These are phyloP conservation scores for Fistularia tabacaria DNA, from an alignment of 2,797 vertebrate species.

Conservation along the genomic window DNA sequence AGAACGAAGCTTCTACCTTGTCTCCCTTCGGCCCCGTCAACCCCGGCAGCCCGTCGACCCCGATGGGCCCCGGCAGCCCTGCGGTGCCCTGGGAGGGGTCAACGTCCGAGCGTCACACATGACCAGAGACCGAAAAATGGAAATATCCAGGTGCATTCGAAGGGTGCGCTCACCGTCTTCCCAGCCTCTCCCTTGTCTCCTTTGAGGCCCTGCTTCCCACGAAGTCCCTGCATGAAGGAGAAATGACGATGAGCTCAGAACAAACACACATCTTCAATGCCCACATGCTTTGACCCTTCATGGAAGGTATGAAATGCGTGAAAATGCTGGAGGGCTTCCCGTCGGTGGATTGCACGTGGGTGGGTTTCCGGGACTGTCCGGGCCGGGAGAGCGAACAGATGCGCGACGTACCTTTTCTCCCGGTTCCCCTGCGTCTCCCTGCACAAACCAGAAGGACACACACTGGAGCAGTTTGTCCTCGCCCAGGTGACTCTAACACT, in stretches of 20 bases:
- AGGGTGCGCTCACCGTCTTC: slow-evolving; percentile 72
- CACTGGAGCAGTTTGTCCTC: no score
- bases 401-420: slow-evolving; percentile 76
- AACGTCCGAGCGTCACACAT: no score
- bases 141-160: neutral
- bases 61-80: slow-evolving; percentile 83
- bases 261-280: no score
- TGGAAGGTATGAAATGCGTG: slow-evolving; percentile 20
- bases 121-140: neutral
- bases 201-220: slow-evolving; percentile 80
- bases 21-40: slow-evolving; percentile 77
- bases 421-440: slow-evolving; percentile 81
- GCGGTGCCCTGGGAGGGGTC: slow-evolving; percentile 73
- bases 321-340: no score
- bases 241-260: neutral
- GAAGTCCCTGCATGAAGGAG: slow-evolving; percentile 73
- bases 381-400: no score
- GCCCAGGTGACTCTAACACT: no score
- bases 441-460: neutral
- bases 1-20: slow-evolving; percentile 67
- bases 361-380: no score
- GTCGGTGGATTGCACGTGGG: no score
- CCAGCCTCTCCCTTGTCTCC: slow-evolving; percentile 82
- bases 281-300: no score
- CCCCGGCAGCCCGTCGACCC: slow-evolving; percentile 81